Evolutionary conservation across 2,888 invertebrate genomes (phyloP), one percentile per base, ranked within the genome.

Genomic region (Drosophila fungiperda): DNA sequence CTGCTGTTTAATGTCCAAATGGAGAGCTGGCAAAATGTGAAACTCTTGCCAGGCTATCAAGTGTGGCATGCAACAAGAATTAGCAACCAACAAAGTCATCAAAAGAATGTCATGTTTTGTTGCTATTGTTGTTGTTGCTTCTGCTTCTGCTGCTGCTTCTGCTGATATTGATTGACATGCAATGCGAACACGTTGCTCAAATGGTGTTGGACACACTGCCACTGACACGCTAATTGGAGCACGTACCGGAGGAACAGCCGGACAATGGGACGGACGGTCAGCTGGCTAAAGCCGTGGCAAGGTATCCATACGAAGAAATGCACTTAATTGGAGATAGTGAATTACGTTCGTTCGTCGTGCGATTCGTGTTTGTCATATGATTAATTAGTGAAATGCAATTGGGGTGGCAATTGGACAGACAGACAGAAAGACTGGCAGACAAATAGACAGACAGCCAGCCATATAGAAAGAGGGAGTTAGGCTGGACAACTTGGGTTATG

Each of bases 141-240:
- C 40, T 61, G 54, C 53, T 33, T 23, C 29, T 32, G 53, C 38
- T 69, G 70, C 54, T 71, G 59, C 73, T 71, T 50, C 38, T 69
- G 73, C 58, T 71, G 59, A 71, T 71, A 82, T 86, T 86, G 88
- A 86, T 86, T 88, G 88, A 83, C 85, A 86, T 80, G 78, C 80
- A 82, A 59, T 70, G 78, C 84, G 80, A 70, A 70, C 75, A 80
- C 80, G 70, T 78, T 84, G 80, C 78, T 76, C 53, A 57, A 71
- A 68, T 79, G 57, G 57, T 68, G 68, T 63, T 75, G 74, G 78
- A 59, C 78, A 66, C 65, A 38, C 26, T 40, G 73, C 60, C 40
- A n/a, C 63, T 63, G 69, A 68, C 68, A 72, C 80, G 85, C 86
- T 88, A 88, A 86, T 86, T 86, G 85, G 76, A 76, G 86, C 85